These are phyloP conservation scores for Polyodon spathula DNA, from an alignment of 2,113 vertebrate species.

Conservation along the genomic window DNA sequence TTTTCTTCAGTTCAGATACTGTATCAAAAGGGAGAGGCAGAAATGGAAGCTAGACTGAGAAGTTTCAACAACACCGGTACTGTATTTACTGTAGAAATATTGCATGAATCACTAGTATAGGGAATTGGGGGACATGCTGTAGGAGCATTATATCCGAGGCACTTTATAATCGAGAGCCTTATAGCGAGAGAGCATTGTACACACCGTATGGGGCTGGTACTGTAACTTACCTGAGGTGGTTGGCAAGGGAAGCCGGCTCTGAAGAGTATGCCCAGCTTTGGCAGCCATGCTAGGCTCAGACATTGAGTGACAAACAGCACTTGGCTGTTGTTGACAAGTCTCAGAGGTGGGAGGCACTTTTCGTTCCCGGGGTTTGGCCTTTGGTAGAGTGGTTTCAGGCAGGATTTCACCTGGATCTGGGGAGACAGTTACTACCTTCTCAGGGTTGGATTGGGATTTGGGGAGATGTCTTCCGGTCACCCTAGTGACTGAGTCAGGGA, in stretches of 20 bases:
- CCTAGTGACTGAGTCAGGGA: slow-evolving; percentile 70
- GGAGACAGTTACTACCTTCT: slow-evolving; percentile 28
- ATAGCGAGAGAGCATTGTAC: no score
- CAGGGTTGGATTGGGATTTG: slow-evolving; percentile 55
- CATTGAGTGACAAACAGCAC: slow-evolving; percentile 56
- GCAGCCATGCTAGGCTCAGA: slow-evolving; percentile 59
- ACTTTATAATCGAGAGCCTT: no score
- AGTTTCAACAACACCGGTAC: no score
- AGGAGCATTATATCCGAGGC: no score
- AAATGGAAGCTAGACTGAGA: no score
- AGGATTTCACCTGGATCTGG: slow-evolving; percentile 33
- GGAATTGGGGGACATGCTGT: no score
- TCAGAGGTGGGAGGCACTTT: slow-evolving; percentile 70
- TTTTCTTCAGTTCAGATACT: no score
- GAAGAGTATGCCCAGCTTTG: slow-evolving; percentile 41
- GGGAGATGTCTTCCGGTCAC: slow-evolving; percentile 52
- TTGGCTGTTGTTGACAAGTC: slow-evolving; percentile 38
- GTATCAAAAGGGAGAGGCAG: no score
- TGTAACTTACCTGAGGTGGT: slow-evolving; percentile 63
- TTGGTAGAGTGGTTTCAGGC: slow-evolving; percentile 34
- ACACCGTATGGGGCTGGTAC: no score
- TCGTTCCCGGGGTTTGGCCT: slow-evolving; percentile 61
- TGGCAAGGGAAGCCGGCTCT: slow-evolving; percentile 62
- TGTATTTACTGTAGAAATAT: no score
- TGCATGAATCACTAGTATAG: no score